Base-by-base conservation (phyloP, 1,140 invertebrate species). In the Galendromus occidentalis region DNA sequence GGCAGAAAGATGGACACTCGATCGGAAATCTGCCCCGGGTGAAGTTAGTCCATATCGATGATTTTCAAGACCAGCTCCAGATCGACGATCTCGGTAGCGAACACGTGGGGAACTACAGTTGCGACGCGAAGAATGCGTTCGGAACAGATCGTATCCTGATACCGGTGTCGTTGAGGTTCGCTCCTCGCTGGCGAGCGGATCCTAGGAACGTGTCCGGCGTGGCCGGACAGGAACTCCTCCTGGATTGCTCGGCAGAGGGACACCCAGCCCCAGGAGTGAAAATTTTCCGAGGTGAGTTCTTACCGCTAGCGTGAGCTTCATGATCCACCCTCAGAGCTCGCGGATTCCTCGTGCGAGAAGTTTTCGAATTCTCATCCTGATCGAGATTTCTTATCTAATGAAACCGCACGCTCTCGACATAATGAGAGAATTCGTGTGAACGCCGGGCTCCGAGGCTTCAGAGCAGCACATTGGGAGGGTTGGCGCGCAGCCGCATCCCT, bases 1-100 rank as follows among this genome's bases (percentile, higher is more conserved):
- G 89, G 89, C 81, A 85, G 30, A 91, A 91, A 73, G 86, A 91
- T 75, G 86, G 85, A 42, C 77, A 80, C 4, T 82, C 82, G 55
- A 80, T 87, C 66, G 81, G 83, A 4, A 80, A 68, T 76, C 80
- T 79, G n/a, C 47, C 44, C 14, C 64, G 22, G 12, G 65, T 42
- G 9, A 67, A 42, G 33, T 51, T 68, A 18, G 55, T 66, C 59
- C 69, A 69, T 39, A 39, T 69, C 47, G 69, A 69, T 51, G 69
- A 68, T 63, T 67, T 47, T 29, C 68, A 67, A 41, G 66, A 67
- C 17, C 65, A 65, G 18, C 67, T 69, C 20, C 66, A 65, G 18
- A 63, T 69, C 22, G 20, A 68, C 42, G 51, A 64, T 39, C 66
- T 69, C 22, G 42, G 44, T 28, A 41, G 64, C 42, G 64, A 67